Evolutionary conservation across 2,113 vertebrate genomes (phyloP).

Genomic region (Anas platyrhynchos): DNA sequence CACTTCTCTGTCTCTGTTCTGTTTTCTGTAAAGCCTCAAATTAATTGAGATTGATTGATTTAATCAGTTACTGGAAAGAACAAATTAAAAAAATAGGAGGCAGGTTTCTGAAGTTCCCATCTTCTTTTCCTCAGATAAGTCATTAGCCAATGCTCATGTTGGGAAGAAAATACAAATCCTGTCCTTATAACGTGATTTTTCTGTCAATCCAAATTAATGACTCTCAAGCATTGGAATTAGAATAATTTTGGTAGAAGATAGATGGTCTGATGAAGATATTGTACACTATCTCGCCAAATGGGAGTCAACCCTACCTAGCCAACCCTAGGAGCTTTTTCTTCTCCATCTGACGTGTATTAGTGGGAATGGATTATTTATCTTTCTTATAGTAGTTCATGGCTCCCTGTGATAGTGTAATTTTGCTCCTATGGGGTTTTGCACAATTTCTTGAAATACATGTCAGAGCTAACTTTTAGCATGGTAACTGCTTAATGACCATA

Average conservation of each 20-base stretch:
- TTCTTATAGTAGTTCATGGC: neutral
- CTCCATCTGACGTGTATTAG: neutral
- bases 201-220: neutral
- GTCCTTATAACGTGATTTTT: neutral
- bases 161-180: neutral
- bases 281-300: too few species aligned
- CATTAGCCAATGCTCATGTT: neutral
- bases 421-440: neutral
- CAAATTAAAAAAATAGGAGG: neutral
- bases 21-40: neutral
- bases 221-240: neutral
- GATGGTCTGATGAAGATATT: neutral
- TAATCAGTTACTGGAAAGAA: neutral
- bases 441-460: neutral
- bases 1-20: neutral
- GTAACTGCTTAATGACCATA: neutral
- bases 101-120: neutral
- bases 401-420: neutral
- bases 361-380: fast-evolving
- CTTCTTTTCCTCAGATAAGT: neutral
- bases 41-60: neutral
- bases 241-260: neutral
- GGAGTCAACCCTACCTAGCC: too few species aligned
- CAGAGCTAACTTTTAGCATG: neutral
- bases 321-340: neutral